Conservation (phyloP, 1,140 invertebrate species). For the Semibalanus balanoides region DNA sequence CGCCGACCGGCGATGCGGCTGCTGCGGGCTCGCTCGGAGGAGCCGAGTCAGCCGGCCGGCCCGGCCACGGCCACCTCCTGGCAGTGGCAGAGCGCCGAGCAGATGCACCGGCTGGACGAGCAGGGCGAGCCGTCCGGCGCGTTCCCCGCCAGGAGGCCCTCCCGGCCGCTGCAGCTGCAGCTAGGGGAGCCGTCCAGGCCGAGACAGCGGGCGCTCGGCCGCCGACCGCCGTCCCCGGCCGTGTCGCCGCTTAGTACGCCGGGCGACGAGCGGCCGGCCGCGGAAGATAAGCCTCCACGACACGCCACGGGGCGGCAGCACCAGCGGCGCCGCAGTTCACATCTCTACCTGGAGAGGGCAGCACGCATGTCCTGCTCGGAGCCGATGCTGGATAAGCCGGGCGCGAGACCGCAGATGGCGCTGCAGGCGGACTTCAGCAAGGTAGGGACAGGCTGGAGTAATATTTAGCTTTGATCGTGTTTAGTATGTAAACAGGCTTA, state of each 20-base stretch:
- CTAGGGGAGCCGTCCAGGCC: neutral
- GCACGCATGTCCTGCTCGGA: neutral
- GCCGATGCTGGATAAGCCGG: neutral
- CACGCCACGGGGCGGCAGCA: neutral
- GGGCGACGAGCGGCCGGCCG: neutral
- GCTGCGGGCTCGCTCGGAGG: neutral
- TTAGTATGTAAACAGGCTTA: too few relatives aligned
- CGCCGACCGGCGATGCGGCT: neutral
- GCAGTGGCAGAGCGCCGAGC: neutral
- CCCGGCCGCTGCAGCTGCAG: neutral
- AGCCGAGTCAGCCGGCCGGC: neutral
- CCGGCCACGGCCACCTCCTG: too few relatives aligned
- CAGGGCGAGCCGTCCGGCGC: neutral
- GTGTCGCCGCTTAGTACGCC: neutral
- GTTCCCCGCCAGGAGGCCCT: too few relatives aligned
- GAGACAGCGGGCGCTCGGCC: neutral
- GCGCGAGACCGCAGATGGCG: neutral
- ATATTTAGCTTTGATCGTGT: too few relatives aligned
- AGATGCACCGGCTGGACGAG: neutral
- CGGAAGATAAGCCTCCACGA: neutral
- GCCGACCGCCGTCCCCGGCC: neutral
- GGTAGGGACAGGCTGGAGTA: neutral
- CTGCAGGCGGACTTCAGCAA: neutral
- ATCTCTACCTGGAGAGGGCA: neutral
- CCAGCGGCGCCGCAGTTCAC: neutral